Conservation (phyloP, 2,797 vertebrate species). For the Synaphobranchus kaupii region DNA sequence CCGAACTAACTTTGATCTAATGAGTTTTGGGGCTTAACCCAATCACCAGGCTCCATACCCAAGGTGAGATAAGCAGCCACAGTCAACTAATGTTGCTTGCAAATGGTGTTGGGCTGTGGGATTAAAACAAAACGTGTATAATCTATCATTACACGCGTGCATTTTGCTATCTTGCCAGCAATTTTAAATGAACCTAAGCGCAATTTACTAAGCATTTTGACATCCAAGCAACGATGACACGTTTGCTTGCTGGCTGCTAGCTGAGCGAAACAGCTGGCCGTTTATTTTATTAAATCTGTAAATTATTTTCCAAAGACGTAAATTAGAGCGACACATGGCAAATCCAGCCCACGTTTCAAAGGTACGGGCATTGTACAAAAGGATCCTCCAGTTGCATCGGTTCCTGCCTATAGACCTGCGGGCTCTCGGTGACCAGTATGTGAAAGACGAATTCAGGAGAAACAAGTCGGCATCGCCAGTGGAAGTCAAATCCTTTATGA, state of each 20-base stretch:
- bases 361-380: constrained; percentile 76
- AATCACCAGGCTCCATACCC: background rate
- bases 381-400: constrained; percentile 78
- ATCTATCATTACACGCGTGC: background rate
- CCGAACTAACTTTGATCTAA: background rate
- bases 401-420: constrained; percentile 78
- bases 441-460: constrained; percentile 87
- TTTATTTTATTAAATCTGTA: background rate
- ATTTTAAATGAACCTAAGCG: background rate
- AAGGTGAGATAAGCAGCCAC: background rate
- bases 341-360: constrained; percentile 60
- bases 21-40: background rate
- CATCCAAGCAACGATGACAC: background rate
- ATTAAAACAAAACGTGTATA: background rate
- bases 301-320: background rate
- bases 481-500: constrained; percentile 78
- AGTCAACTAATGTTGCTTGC: background rate
- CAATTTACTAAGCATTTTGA: background rate
- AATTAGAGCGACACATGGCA: constrained; percentile 52
- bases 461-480: constrained; percentile 66
- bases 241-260: background rate
- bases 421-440: constrained; percentile 84
- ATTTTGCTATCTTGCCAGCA: background rate
- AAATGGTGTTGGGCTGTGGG: background rate
- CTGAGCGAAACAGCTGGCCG: background rate